Evolutionary conservation across 2,113 vertebrate genomes (phyloP).

Genomic region (crab-eating macaque (Macaca fascicularis)): DNA sequence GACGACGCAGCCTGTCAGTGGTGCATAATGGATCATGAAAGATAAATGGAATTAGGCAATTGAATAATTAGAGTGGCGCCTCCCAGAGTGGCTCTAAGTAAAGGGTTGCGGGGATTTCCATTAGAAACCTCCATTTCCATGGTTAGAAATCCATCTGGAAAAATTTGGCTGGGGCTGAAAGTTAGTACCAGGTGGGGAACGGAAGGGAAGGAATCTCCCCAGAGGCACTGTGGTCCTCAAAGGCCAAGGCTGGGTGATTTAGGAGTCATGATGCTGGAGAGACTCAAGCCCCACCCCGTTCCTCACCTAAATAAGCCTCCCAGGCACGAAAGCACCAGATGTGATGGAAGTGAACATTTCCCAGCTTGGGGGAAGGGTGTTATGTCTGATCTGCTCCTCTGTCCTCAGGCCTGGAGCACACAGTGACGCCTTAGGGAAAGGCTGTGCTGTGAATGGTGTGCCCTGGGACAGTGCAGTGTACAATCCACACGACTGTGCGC

Average conservation of each 20-base stretch:
- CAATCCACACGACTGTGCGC: background rate
- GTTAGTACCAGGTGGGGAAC: background rate
- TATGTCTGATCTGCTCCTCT: background rate
- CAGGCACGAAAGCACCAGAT: background rate
- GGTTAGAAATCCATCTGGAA: slow-evolving; percentile 10
- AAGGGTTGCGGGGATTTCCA: slow-evolving; percentile 64
- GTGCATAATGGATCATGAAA: slow-evolving; percentile 68
- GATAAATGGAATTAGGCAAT: slow-evolving; percentile 75
- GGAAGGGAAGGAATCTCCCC: background rate
- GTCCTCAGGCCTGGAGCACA: background rate
- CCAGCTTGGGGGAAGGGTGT: background rate
- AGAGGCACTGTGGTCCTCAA: background rate
- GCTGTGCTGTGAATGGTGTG: background rate
- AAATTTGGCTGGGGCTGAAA: slow-evolving; percentile 27
- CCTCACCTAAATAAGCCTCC: background rate
- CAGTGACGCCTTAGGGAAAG: background rate
- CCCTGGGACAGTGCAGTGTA: too few species aligned
- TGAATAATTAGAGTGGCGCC: slow-evolving; percentile 52
- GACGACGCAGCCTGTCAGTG: slow-evolving; percentile 15
- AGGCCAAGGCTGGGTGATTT: background rate
- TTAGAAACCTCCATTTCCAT: slow-evolving; percentile 67
- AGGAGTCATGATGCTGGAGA: background rate
- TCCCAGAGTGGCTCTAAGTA: slow-evolving; percentile 59
- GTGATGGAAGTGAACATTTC: background rate
- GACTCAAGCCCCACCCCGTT: background rate